Evolutionary conservation across 2,113 vertebrate species (phyloP).

Genomic region (Oreochromis tanganicae): DNA sequence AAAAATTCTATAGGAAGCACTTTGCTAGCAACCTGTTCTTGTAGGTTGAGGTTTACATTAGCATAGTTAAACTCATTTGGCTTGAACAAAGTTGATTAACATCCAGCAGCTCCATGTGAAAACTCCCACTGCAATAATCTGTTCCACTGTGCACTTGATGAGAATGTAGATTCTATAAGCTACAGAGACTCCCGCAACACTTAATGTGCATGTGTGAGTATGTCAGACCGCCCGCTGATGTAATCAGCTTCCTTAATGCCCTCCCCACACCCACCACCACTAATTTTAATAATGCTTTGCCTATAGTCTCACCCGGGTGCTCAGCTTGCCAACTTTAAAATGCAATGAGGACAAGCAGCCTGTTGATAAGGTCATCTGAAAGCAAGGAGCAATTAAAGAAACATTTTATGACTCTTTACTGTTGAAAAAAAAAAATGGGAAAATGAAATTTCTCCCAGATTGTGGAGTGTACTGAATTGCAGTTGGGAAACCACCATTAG

Average conservation of each 20-base stretch:
- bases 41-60: background rate
- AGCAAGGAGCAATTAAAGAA: conserved; percentile 1
- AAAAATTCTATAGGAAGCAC: background rate
- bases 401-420: background rate
- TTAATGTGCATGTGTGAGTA: background rate
- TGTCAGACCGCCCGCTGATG: background rate
- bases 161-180: conserved; percentile 14
- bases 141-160: background rate
- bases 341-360: background rate
- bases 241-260: conserved; percentile 38
- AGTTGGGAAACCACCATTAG: background rate
- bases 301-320: conserved; percentile 29
- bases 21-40: background rate
- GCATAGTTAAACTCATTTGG: background rate
- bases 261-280: background rate
- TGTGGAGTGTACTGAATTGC: background rate
- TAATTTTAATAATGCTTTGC: conserved; percentile 21
- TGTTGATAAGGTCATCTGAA: conserved; percentile 14
- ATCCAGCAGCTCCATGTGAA: background rate
- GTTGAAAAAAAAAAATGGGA: background rate
- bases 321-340: conserved; percentile 1
- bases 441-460: background rate
- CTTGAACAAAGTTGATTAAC: background rate
- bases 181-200: background rate
- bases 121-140: background rate